phyloP scores from a whole-genome alignment of 2,113 vertebrate species.

The Mola mola region DNA sequence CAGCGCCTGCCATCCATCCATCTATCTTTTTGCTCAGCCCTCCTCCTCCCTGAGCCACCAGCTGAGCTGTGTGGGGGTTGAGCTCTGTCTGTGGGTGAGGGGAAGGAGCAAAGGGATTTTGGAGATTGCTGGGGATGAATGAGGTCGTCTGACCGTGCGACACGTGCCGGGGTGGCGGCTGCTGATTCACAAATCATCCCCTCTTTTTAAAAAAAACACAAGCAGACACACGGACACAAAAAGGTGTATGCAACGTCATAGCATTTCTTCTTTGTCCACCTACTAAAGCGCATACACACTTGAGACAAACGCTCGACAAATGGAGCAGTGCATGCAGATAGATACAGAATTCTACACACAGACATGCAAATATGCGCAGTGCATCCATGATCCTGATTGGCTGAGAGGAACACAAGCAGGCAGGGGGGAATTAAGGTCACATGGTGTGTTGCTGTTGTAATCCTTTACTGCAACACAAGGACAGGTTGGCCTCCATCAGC shows the following conservation, averaged over 20 bases:
- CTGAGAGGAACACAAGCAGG: constrained; percentile 50
- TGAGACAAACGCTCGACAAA: constrained; percentile 37
- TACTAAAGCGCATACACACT: constrained; percentile 15
- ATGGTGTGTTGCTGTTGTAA: constrained; percentile 72
- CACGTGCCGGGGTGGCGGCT: constrained; percentile 68
- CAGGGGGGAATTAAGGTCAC: constrained; percentile 79
- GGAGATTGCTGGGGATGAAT: constrained; percentile 68
- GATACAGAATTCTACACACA: constrained; percentile 15
- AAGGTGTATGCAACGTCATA: constrained; percentile 5
- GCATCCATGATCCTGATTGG: constrained; percentile 71
- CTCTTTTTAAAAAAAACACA: constrained; percentile 38
- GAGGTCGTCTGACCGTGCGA: constrained; percentile 71
- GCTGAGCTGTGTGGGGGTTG: constrained; percentile 68
- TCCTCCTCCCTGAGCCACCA: constrained; percentile 48
- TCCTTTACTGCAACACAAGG: constrained; percentile 73
- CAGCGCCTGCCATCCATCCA: constrained; percentile 9
- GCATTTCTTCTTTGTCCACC: constrained; percentile 44
- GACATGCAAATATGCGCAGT: constrained; percentile 29
- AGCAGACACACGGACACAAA: constrained; percentile 28
- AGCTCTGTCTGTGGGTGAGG: constrained; percentile 61
- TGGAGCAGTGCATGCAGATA: constrained; percentile 16
- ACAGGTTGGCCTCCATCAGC: constrained; percentile 56
- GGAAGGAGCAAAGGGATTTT: constrained; percentile 53
- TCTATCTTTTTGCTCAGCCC: constrained; percentile 2
- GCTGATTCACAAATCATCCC: constrained; percentile 57